These are phyloP conservation scores for Loxodonta africana DNA, from an alignment of 2,113 vertebrate species.

Conservation along the genomic window DNA sequence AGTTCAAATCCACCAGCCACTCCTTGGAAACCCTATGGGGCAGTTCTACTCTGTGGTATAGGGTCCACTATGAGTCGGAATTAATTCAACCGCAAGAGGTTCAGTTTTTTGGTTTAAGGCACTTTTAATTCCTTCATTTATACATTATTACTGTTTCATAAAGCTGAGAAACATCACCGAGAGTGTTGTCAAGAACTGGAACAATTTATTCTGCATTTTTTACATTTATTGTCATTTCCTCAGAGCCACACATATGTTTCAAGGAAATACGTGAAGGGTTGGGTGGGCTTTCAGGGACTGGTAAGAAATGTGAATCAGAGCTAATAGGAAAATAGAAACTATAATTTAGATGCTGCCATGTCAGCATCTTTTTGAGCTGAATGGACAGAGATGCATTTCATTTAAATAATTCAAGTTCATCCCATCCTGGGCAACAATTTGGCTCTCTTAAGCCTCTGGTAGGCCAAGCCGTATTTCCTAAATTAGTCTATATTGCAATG, in stretches of 20 bases:
- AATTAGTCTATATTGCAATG: slow-evolving; percentile 64
- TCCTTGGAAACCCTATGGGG: too few relatives aligned
- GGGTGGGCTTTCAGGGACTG: background rate
- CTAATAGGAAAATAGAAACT: slow-evolving; percentile 44
- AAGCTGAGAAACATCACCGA: background rate
- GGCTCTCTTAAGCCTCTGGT: background rate
- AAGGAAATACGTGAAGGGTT: slow-evolving; percentile 25
- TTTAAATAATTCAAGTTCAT: slow-evolving; percentile 73
- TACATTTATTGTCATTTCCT: background rate
- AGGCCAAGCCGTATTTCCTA: slow-evolving; percentile 48
- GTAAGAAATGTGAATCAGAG: slow-evolving; percentile 47
- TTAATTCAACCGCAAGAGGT: too few relatives aligned
- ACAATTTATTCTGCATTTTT: background rate
- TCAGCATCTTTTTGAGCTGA: slow-evolving; percentile 39
- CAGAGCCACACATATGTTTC: background rate
- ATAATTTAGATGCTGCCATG: background rate
- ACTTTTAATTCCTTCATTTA: background rate
- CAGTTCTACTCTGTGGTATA: too few relatives aligned
- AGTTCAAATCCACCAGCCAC: too few relatives aligned
- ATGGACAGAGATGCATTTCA: slow-evolving; percentile 15
- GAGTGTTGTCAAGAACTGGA: slow-evolving; percentile 2
- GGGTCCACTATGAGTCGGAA: too few relatives aligned
- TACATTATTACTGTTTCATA: background rate
- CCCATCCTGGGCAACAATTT: slow-evolving; percentile 68
- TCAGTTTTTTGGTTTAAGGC: too few relatives aligned